Evolutionary conservation across 2,797 vertebrate genomes (phyloP), one percentile per base, ranked within the genome.

Genomic region (Rhinoraja longicauda): DNA sequence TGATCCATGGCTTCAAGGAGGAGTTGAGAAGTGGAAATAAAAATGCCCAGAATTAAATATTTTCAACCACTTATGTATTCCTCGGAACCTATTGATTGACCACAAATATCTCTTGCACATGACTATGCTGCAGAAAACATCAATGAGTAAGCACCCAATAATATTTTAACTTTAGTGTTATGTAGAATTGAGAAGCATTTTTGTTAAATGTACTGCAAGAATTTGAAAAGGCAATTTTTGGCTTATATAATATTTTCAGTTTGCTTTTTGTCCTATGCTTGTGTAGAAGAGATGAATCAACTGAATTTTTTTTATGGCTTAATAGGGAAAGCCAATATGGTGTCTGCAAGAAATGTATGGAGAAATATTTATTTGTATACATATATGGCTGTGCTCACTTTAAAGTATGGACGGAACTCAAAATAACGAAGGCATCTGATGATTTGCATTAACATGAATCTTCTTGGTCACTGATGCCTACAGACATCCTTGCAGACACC

Each of bases 121-220:
- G 8, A 21, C 10, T 9, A 53, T 53, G 26, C 39, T 75, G 70
- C 70, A 57, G 70, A 70, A 92, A 92, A 92, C 64, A 92, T 92
- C 70, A 92, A 45, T 92, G 90, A 92, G 70, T 75, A 45, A 92
- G 26, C 15, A 75, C 39, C 90, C 67, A 92, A 53, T 57, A 73
- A 91, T 64, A 91, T 26, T 91, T 72, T 92, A 29, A 92, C 90
- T 92, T 36, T 13, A 29, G 72, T 92, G 45, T 73, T 53, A 75
- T 53, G 67, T 92, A 92, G 26, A 73, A 57, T 75, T 57, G 36
- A 72, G 36, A 92, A 36, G 70, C 72, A 5, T 29, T 45, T 13
- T 64, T 64, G 24, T 67, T 88, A 64, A 36, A 75, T 73, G 39
- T 12, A 75, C 90, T 92, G 90, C 90, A 75, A 26, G 36, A 72